A percentile compares a stretch with the other conserved stretches of the same genome.
phyloP scores from a whole-genome alignment of 2,888 invertebrate species.

The Machimus rusticus region DNA sequence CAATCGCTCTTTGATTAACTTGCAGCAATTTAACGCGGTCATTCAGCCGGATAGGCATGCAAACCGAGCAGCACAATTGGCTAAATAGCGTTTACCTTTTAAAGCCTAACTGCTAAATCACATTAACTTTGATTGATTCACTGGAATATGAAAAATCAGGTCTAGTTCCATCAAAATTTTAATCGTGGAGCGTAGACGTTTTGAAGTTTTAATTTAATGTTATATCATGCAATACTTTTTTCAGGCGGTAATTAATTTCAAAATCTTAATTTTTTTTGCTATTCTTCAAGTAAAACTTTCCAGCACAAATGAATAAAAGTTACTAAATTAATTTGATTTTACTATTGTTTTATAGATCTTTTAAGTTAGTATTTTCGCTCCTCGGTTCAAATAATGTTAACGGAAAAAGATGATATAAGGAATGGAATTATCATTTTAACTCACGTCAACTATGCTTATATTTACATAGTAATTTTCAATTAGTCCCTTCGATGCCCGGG shows the following conservation, averaged over 20 bases:
- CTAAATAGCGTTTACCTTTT: slow-evolving; percentile 7
- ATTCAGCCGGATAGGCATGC: neutral
- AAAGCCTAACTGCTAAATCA: neutral
- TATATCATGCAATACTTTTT: neutral
- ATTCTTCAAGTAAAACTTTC: too few relatives aligned
- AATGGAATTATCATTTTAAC: too few relatives aligned
- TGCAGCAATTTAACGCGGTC: neutral
- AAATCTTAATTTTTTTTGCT: too few relatives aligned
- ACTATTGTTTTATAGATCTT: too few relatives aligned
- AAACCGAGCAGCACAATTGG: neutral
- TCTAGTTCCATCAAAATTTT: neutral
- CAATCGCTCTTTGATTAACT: neutral
- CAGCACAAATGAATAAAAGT: too few relatives aligned
- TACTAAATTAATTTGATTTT: too few relatives aligned
- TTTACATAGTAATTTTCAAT: too few relatives aligned
- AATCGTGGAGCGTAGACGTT: neutral
- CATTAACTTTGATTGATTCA: neutral
- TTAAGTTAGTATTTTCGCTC: too few relatives aligned
- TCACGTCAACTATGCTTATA: too few relatives aligned
- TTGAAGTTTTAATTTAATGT: neutral
- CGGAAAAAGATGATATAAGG: too few relatives aligned
- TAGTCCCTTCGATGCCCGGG: too few relatives aligned
- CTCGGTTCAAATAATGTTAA: too few relatives aligned
- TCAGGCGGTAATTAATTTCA: neutral
- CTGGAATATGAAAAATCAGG: neutral